Conservation (phyloP, 2,797 vertebrate species). For the Rachycentron canadum region DNA sequence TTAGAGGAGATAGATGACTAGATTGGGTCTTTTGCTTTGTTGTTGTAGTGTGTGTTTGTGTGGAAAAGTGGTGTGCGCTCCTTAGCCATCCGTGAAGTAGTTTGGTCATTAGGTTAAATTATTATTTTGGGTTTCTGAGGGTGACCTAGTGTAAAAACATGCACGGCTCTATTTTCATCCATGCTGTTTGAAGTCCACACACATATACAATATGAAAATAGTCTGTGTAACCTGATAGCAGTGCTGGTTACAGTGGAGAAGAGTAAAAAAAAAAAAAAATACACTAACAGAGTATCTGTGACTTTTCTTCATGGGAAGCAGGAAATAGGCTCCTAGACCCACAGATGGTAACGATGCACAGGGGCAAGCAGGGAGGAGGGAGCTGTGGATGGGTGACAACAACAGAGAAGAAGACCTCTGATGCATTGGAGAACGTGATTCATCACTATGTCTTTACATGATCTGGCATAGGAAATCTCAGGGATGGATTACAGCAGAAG, state of each 20-base stretch:
- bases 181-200: constrained; percentile 23
- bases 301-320: neutral
- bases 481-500: constrained; percentile 12
- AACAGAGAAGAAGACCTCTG: constrained; percentile 16
- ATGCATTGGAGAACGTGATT: constrained; percentile 36
- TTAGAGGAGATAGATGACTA: constrained; percentile 36
- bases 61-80: constrained; percentile 11
- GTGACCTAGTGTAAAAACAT: constrained; percentile 40
- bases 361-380: constrained; percentile 3
- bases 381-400: constrained; percentile 12
- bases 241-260: neutral
- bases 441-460: constrained; percentile 22
- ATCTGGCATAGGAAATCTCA: constrained; percentile 5
- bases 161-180: neutral
- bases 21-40: constrained; percentile 38
- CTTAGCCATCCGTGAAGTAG: constrained; percentile 44
- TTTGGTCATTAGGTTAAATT: constrained; percentile 51
- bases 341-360: neutral
- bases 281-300: neutral
- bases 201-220: constrained; percentile 4
- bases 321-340: neutral
- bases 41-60: constrained; percentile 11
- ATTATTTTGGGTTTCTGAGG: constrained; percentile 31
- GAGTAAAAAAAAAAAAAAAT: neutral
- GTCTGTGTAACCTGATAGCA: constrained; percentile 1